phyloP scores from a whole-genome alignment of 2,888 invertebrate genomes.

The Lepidonotus clava region DNA sequence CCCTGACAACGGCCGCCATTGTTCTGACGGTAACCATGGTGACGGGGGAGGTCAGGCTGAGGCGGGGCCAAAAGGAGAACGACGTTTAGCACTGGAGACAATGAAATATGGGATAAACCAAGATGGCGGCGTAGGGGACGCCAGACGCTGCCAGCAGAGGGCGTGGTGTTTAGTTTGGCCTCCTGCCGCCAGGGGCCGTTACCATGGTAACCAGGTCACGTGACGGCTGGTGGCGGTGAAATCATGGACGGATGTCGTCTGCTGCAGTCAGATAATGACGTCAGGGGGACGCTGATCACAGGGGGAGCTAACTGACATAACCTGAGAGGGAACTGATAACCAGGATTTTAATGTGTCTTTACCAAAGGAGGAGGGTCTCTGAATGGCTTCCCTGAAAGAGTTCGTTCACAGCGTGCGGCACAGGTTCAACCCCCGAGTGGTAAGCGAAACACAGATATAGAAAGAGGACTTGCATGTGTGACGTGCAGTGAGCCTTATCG shows the following conservation, averaged over 20 bases:
- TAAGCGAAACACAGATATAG: no score
- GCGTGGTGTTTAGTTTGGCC: no score
- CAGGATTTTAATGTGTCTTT: no score
- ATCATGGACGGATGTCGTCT: no score
- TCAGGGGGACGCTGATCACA: neutral
- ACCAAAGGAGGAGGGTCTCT: no score
- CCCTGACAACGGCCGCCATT: neutral
- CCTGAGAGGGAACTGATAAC: neutral
- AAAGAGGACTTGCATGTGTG: no score
- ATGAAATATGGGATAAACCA: neutral
- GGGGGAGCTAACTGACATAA: neutral
- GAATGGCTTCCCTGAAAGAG: conserved; percentile 20
- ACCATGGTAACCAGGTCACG: neutral
- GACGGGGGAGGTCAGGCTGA: neutral
- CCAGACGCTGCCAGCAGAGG: neutral
- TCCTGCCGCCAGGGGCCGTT: no score
- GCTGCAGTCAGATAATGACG: neutral
- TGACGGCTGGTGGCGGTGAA: neutral
- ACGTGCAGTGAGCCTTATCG: no score
- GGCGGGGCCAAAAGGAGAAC: neutral
- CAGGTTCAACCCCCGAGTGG: neutral
- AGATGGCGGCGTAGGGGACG: neutral
- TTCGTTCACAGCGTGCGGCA: neutral
- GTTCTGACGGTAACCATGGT: neutral
- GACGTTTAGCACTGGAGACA: neutral